Evolutionary conservation across 2,888 invertebrate genomes (phyloP).

Genomic region (Cantharis lateralis): DNA sequence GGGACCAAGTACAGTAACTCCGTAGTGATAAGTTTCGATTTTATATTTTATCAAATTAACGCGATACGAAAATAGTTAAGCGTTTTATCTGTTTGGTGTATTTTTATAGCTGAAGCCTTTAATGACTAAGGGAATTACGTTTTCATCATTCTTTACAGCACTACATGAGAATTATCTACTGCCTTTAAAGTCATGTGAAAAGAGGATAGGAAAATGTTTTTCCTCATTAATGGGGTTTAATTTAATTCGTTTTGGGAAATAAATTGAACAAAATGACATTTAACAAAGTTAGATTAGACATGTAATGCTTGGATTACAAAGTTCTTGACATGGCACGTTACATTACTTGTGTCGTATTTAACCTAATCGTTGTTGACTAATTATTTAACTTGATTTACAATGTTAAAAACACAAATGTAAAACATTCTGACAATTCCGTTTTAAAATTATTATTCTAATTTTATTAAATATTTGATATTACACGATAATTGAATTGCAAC

Average conservation of each 20-base stretch:
- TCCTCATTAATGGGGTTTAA: not conserved
- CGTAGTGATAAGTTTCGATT: not conserved
- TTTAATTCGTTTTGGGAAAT: not conserved
- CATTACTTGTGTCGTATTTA: conserved; percentile 12
- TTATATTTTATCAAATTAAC: not conserved
- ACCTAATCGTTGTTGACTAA: not conserved
- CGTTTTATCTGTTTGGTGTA: not conserved
- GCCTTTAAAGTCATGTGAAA: not conserved
- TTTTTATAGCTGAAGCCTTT: not conserved
- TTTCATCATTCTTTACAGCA: not conserved
- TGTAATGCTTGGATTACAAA: conserved; percentile 15
- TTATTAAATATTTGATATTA: not conserved
- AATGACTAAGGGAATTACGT: not conserved
- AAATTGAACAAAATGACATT: conserved; percentile 6
- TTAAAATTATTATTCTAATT: not conserved
- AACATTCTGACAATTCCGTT: not conserved
- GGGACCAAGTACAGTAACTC: not conserved
- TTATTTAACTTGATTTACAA: not conserved
- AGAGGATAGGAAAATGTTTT: not conserved
- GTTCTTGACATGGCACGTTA: conserved; percentile 11
- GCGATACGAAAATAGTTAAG: not conserved
- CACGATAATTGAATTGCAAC: not conserved
- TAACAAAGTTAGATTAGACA: conserved; percentile 17
- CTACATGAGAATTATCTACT: not conserved
- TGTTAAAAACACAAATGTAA: not conserved